phyloP scores from a whole-genome alignment of 2,888 invertebrate genomes.

The Hydroisotoma schaefferi region DNA sequence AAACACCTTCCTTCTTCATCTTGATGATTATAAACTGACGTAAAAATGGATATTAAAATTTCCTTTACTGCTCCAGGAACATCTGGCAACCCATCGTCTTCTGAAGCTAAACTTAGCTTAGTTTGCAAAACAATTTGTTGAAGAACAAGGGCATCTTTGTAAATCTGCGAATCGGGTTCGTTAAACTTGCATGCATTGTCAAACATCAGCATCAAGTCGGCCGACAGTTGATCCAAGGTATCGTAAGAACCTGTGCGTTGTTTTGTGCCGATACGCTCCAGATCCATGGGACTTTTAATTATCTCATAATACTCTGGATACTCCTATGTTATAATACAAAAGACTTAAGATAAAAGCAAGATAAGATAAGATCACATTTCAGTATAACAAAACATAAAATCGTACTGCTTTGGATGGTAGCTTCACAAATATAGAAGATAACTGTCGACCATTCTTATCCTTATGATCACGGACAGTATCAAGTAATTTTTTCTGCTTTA shows the following conservation, averaged over 20 bases:
- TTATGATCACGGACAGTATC: constrained; percentile 85
- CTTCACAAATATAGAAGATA: constrained; percentile 92
- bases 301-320: constrained; percentile 98
- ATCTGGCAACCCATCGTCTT: constrained; percentile 72
- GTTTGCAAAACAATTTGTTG: constrained; percentile 89
- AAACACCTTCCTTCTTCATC: constrained; percentile 95
- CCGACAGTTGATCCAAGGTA: constrained; percentile 77
- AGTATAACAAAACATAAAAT: constrained; percentile 9
- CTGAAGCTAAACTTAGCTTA: constrained; percentile 78
- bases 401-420: constrained; percentile 79
- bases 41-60: constrained; percentile 83
- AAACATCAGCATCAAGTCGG: constrained; percentile 88
- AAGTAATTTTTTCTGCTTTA: constrained; percentile 79
- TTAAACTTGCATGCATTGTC: constrained; percentile 97
- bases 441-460: constrained; percentile 78
- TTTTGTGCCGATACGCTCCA: constrained; percentile 88
- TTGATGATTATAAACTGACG: constrained; percentile 90
- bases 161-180: constrained; percentile 91
- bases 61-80: constrained; percentile 87
- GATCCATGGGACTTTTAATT: constrained; percentile 92
- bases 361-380: neutral
- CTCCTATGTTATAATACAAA: constrained; percentile 61
- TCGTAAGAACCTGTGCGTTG: constrained; percentile 72
- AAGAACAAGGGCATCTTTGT: constrained; percentile 90
- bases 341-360: neutral